Base-by-base conservation (phyloP, 2,797 vertebrate species). In the Microtus agrestis region DNA sequence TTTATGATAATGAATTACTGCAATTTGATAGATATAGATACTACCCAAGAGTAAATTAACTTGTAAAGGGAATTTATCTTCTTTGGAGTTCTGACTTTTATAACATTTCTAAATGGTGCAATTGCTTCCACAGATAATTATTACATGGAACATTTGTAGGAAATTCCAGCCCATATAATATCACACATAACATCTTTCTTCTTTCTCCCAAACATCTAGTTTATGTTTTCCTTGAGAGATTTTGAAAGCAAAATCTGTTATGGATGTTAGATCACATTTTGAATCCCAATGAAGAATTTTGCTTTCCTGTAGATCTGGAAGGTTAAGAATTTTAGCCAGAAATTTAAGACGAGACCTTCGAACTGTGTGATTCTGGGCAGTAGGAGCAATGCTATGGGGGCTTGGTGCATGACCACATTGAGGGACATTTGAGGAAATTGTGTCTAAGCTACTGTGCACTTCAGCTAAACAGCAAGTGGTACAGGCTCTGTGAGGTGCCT, bases 401-500 rank as follows among this genome's bases (percentile, higher is more conserved):
- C 91, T 95, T 77, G 91, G 6, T 91, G 59, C n/a, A 2, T 51
- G 63, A 27, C 76, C 10, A 2, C 94, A 87, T 93, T 97, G 96
- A 96, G 91, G 90, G 96, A 88, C 96, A 92, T 98, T 98, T 98
- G 96, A 98, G 97, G 71, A 97, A 98, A 93, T 95, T 6, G 34
- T 86, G 86, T 98, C 87, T 98, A 97, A 97, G 89, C 95, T 97
- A 89, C 93, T 98, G 96, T 67, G 69, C n/a, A 85, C 25, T 59
- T 78, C 17, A 93, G 67, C 54, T 65, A 46, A 76, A 89, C 31
- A 94, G 67, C 67, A 90, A 80, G 56, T 74, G 74, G 4, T 5
- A 21, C 25, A 71, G 74, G n/a, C 59, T 89, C 40, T 54, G 43
- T 63, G 79, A 46, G 7, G 6, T 86, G n/a, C 61, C 40, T 63